Conservation (phyloP, 2,888 invertebrate species). For the Phania funesta region DNA sequence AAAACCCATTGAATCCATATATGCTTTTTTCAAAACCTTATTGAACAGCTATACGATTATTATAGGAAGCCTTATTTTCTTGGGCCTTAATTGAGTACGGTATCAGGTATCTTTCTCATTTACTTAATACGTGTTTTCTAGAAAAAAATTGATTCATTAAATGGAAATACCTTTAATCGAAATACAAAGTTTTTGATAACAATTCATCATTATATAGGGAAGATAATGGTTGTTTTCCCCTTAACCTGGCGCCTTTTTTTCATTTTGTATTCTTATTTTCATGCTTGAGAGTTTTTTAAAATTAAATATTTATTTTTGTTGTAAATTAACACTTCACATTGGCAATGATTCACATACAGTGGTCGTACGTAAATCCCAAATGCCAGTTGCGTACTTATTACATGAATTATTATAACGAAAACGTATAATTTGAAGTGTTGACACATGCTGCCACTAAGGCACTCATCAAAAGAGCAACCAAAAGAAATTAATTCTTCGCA, state of each 20-base stretch:
- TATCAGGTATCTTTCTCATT: too few relatives aligned
- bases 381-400: constrained; percentile 34
- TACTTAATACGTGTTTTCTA: too few relatives aligned
- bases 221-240: not conserved
- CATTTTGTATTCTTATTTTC: constrained; percentile 7
- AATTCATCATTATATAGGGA: not conserved
- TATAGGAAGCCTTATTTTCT: too few relatives aligned
- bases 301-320: constrained; percentile 14
- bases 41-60: too few relatives aligned
- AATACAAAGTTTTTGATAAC: not conserved
- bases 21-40: too few relatives aligned
- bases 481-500: not conserved
- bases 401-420: not conserved
- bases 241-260: constrained; percentile 26
- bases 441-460: constrained; percentile 3
- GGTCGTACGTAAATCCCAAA: constrained; percentile 18
- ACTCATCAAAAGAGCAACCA: not conserved
- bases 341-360: constrained; percentile 29
- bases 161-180: not conserved
- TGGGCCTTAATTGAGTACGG: too few relatives aligned
- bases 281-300: constrained; percentile 30
- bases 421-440: constrained; percentile 8
- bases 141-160: constrained; percentile 10
- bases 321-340: constrained; percentile 37
- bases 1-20: too few relatives aligned